Evolutionary conservation across 2,888 invertebrate species (phyloP), one percentile per base, ranked within the genome.

Genomic region (Leptogaster cylindrica): DNA sequence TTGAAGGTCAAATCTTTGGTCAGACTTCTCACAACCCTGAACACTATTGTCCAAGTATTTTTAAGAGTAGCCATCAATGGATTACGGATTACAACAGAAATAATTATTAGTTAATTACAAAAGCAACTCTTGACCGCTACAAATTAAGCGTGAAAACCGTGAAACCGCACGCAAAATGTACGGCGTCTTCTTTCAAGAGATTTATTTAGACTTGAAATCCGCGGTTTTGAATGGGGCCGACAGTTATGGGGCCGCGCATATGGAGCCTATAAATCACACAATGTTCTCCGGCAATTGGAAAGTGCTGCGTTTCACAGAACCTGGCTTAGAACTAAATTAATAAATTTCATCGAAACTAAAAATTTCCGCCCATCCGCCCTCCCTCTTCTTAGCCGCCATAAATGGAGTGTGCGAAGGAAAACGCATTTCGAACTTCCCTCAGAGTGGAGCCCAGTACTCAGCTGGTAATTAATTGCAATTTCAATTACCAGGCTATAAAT

Each of bases 381-480:
- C 44, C 41, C 10, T 28, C 28, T 44, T 14, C 41, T 27, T 61
- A 41, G 41, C 18, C n/a, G 33, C 41, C 61, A 25, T 28, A 31
- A 28, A 8, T 39, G 58, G 7, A 39, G 12, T 8, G 36, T 36
- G 12, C 58, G 10, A 5, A 58, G 36, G 12, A 39, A 58, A 39
- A 39, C 25, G 20, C 36, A 39, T 39, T 58, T 12, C 23, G 41
- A 16, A 20, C 39, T 36, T 39, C 41, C 58, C 36, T 36, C 39
- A 14, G n/a, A 25, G 51, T n/a, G 20, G 14, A n/a, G 44, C 44
- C 14, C n/a, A 48, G 48, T 48, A 48, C 48, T 48, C 48, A 48
- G 48, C 48, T 48, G 23, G 36, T 50, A 64, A 64, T 64, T 64
- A 64, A 64, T 64, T 64, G 64, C 50, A 64, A 64, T 64, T 50